Evolutionary conservation across 2,113 vertebrate genomes (phyloP).

Genomic region (Grus americana): DNA sequence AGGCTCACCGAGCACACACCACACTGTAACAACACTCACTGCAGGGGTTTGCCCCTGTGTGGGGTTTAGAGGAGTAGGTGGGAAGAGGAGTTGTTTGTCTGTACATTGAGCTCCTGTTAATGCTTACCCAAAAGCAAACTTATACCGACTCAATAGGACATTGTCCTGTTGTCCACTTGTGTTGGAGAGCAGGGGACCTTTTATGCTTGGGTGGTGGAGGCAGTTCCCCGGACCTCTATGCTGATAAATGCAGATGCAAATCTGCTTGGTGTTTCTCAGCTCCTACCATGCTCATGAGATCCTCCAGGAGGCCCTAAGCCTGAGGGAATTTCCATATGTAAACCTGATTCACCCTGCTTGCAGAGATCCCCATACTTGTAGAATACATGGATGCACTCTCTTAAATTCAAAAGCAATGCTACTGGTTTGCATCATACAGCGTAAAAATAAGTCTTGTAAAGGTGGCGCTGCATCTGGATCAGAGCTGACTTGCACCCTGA

Average conservation of each 20-base stretch:
- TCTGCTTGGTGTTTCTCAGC: not conserved
- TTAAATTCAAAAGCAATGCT: not conserved
- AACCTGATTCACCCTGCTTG: not conserved
- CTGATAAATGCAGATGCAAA: not conserved
- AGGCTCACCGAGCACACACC: not conserved
- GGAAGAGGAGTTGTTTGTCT: not conserved
- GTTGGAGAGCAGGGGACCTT: not conserved
- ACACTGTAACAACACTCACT: not conserved
- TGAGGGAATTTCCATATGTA: not conserved
- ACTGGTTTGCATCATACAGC: not conserved
- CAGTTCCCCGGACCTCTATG: not conserved
- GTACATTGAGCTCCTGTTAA: not conserved
- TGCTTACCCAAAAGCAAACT: not conserved
- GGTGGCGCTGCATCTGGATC: not conserved
- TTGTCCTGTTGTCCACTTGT: not conserved
- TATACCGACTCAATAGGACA: not conserved
- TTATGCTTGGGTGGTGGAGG: not conserved
- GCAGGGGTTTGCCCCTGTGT: not conserved
- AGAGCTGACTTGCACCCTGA: not conserved
- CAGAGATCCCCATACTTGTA: not conserved
- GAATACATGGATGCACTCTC: not conserved
- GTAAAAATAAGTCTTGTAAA: not conserved
- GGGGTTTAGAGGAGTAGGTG: not conserved
- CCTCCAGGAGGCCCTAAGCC: not conserved
- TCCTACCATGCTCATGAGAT: not conserved